phyloP scores from a whole-genome alignment of 1,140 invertebrate species.

The Drosophila bocqueti region DNA sequence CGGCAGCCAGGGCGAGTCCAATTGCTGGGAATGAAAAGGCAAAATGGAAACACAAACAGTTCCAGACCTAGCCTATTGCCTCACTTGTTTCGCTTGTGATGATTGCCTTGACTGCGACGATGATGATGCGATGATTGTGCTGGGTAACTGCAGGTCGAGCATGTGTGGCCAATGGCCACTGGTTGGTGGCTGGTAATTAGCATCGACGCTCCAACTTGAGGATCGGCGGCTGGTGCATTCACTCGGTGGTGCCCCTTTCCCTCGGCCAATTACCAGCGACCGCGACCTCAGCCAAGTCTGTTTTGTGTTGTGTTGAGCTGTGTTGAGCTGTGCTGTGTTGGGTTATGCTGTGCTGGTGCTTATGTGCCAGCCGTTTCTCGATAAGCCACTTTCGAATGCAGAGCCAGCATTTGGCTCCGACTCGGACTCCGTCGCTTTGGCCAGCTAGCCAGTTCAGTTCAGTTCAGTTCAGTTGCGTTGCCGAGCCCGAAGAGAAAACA shows the following conservation, averaged over 20 bases:
- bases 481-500: constrained; percentile 80
- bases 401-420: constrained; percentile 61
- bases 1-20: constrained; percentile 38
- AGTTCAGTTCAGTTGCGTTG: constrained; percentile 73
- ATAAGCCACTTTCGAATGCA: constrained; percentile 83
- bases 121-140: constrained; percentile 53
- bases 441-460: constrained; percentile 67
- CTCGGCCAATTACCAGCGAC: constrained; percentile 58
- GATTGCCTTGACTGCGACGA: constrained; percentile 10
- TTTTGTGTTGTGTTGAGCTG: constrained; percentile 5
- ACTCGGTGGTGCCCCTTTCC: constrained; percentile 27
- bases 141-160: constrained; percentile 62
- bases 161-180: constrained; percentile 61
- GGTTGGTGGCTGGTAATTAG: constrained; percentile 69
- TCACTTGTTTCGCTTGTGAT: constrained; percentile 59
- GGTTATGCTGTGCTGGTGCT: constrained; percentile 28
- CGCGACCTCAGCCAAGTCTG: constrained; percentile 63
- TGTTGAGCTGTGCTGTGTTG: constrained; percentile 14
- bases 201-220: constrained; percentile 49
- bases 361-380: constrained; percentile 59
- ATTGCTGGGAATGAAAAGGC: constrained; percentile 76
- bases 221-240: constrained; percentile 19
- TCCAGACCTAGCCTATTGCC: constrained; percentile 36
- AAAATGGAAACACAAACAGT: constrained; percentile 62
- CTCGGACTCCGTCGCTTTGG: constrained; percentile 47